phyloP scores from a whole-genome alignment of 2,113 vertebrate genomes.

The Merops nubicus region DNA sequence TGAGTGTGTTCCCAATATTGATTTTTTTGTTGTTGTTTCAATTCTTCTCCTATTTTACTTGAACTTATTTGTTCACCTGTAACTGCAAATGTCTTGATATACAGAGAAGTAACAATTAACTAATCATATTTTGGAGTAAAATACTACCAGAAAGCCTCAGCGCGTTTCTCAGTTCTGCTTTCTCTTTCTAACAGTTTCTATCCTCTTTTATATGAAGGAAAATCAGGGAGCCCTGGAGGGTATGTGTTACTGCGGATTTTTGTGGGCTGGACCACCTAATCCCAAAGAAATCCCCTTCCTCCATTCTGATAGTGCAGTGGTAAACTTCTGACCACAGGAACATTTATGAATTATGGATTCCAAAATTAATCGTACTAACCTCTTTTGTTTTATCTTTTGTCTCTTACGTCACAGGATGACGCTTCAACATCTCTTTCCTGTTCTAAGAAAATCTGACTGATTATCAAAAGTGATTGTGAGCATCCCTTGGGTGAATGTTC shows the following conservation, averaged over 20 bases:
- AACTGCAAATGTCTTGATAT: not conserved
- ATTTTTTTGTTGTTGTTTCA: not conserved
- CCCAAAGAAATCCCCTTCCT: not conserved
- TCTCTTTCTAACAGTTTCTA: not conserved
- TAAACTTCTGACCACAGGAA: not conserved
- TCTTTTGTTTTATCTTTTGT: not conserved
- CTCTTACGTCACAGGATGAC: not conserved
- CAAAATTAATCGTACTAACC: not conserved
- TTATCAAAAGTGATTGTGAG: not conserved
- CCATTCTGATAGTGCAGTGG: not conserved
- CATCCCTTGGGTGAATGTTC: not conserved
- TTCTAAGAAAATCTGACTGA: not conserved
- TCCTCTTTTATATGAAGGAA: not conserved
- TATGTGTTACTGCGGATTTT: no score
- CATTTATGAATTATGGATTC: not conserved
- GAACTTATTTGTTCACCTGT: not conserved
- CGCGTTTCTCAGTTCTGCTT: not conserved
- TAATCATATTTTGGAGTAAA: not conserved
- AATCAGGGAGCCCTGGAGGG: not conserved
- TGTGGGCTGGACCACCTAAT: not conserved
- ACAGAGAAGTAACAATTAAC: not conserved
- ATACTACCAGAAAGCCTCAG: not conserved
- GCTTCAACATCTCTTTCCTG: not conserved
- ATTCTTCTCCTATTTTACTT: not conserved
- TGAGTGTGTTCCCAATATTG: not conserved